Conservation (phyloP, 2,113 vertebrate species). For the Neolamprologus toae region DNA sequence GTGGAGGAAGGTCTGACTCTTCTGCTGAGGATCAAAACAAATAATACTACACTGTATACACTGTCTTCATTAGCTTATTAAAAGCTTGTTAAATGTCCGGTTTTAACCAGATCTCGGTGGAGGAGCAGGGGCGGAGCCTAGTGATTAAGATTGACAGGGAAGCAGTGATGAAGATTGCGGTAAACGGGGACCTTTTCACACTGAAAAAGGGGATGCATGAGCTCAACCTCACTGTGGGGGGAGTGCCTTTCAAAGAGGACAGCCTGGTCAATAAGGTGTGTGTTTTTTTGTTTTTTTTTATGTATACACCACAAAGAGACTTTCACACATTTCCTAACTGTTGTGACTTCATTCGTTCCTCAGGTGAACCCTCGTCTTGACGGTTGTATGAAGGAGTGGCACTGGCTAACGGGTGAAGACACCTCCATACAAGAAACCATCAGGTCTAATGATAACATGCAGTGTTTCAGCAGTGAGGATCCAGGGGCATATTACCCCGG, state of each 20-base stretch:
- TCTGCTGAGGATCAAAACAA: not conserved
- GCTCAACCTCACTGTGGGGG: constrained; percentile 92
- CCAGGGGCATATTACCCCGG: constrained; percentile 86
- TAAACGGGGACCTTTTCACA: constrained; percentile 85
- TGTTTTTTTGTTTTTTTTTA: not conserved
- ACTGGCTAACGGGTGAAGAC: constrained; percentile 88
- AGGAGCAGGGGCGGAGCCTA: constrained; percentile 86
- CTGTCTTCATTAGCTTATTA: not conserved
- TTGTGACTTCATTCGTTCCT: not conserved
- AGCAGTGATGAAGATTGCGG: constrained; percentile 95
- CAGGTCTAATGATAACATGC: constrained; percentile 83
- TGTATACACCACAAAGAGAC: not conserved
- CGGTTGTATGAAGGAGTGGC: constrained; percentile 90
- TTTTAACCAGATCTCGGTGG: constrained; percentile 83
- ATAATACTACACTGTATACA: not conserved
- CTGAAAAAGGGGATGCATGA: constrained; percentile 83
- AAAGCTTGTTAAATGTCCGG: not conserved
- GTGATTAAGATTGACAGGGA: constrained; percentile 93
- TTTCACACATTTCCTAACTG: not conserved
- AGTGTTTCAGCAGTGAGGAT: constrained; percentile 80
- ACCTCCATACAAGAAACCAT: constrained; percentile 85
- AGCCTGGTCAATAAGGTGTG: constrained; percentile 80
- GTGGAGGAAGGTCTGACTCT: constrained; percentile 84
- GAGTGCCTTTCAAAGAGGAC: constrained; percentile 84
- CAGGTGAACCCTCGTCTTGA: constrained; percentile 94